Conservation (phyloP, 2,888 invertebrate genomes). For the Brachyptera risi region DNA sequence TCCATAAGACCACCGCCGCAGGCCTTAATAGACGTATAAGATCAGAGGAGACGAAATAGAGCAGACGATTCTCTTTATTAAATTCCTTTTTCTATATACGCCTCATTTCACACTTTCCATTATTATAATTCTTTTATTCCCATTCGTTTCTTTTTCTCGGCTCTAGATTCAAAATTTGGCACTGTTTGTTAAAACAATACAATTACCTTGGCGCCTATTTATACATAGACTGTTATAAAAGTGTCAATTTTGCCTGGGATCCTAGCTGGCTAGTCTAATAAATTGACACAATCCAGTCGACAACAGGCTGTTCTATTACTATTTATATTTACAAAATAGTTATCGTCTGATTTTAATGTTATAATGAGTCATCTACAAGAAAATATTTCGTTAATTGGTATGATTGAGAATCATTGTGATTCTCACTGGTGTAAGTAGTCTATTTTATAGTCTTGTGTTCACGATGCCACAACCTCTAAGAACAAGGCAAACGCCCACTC, state of each 20-base stretch:
- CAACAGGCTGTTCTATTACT: neutral
- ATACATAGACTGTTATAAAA: conserved; percentile 18
- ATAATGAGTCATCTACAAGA: neutral
- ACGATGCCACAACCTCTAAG: neutral
- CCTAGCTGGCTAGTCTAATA: conserved; percentile 1
- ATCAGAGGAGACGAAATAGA: conserved; percentile 4
- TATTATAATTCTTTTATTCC: conserved; percentile 17
- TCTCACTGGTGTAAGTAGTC: neutral
- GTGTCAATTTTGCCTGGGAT: conserved; percentile 21
- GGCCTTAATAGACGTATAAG: neutral
- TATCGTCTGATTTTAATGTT: neutral
- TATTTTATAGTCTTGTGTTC: neutral
- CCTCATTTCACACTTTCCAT: conserved; percentile 19
- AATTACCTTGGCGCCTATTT: conserved; percentile 21
- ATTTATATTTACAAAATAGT: conserved; percentile 1
- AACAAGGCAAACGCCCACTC: conserved; percentile 12
- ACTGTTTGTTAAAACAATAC: conserved; percentile 21
- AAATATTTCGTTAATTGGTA: conserved; percentile 14
- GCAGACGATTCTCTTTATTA: conserved; percentile 17
- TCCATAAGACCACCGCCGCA: neutral
- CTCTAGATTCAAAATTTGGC: conserved; percentile 20
- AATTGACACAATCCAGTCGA: conserved; percentile 4
- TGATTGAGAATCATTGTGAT: neutral
- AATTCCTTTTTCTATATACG: conserved; percentile 11
- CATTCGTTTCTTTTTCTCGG: neutral